phyloP scores from a whole-genome alignment of 2,113 vertebrate species.

The Hiodon alosoides region DNA sequence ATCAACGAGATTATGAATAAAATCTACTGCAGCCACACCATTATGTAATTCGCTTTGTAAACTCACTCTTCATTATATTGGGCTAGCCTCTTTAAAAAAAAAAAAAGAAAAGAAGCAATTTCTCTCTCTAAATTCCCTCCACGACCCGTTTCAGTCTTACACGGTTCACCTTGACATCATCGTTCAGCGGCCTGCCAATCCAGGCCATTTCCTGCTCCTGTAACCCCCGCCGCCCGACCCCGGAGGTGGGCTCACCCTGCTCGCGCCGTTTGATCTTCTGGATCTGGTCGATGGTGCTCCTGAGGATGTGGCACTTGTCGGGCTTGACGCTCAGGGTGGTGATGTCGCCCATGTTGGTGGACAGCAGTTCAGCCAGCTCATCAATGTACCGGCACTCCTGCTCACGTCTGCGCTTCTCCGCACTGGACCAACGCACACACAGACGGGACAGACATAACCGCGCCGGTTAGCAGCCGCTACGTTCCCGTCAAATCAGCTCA shows the following conservation, averaged over 20 bases:
- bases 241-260: slow-evolving; percentile 66
- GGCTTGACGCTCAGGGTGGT: slow-evolving; percentile 85
- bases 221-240: not conserved
- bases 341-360: slow-evolving; percentile 87
- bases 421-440: slow-evolving; percentile 48
- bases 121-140: no score
- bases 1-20: no score
- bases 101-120: no score
- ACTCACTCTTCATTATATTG: no score
- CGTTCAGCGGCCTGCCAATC: no score
- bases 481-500: no score
- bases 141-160: no score
- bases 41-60: no score
- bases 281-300: slow-evolving; percentile 90
- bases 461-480: not conserved
- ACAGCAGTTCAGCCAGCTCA: slow-evolving; percentile 87
- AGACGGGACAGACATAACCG: not conserved
- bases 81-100: no score
- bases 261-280: slow-evolving; percentile 89
- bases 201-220: not conserved
- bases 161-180: no score
- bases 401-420: slow-evolving; percentile 87
- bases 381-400: slow-evolving; percentile 90
- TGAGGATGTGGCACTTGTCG: slow-evolving; percentile 92
- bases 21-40: no score